phyloP scores from a whole-genome alignment of 2,888 invertebrate genomes.

The Sipha maydis region DNA sequence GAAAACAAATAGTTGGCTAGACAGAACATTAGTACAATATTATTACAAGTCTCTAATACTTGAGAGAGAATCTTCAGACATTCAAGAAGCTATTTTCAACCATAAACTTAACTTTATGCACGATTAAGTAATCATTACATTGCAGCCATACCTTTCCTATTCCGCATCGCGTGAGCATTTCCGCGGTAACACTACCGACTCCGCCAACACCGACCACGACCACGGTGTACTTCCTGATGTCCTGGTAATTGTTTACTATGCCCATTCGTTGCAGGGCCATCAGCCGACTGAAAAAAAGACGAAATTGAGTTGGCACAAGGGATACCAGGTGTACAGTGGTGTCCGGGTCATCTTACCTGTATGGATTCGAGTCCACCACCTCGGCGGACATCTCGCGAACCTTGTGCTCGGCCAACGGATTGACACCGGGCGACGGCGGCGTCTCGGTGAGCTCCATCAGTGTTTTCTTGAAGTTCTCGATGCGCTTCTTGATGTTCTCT shows the following conservation, averaged over 20 bases:
- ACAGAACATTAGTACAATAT: too few relatives aligned
- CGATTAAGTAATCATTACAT: too few relatives aligned
- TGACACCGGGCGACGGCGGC: neutral
- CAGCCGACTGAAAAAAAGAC: slow-evolving; percentile 78
- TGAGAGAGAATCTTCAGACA: too few relatives aligned
- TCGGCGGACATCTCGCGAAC: slow-evolving; percentile 87
- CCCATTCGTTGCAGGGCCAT: slow-evolving; percentile 99
- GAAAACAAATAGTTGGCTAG: too few relatives aligned
- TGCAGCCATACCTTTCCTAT: slow-evolving; percentile 83
- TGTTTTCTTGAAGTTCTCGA: slow-evolving; percentile 60
- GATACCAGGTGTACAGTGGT: too few relatives aligned
- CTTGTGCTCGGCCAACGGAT: neutral
- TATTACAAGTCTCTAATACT: too few relatives aligned
- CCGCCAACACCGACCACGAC: slow-evolving; percentile 98
- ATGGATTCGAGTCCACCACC: slow-evolving; percentile 98
- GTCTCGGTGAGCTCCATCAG: slow-evolving; percentile 45
- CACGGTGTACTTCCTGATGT: slow-evolving; percentile 86
- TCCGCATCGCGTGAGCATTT: slow-evolving; percentile 98
- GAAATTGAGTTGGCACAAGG: neutral
- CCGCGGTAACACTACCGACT: slow-evolving; percentile 99
- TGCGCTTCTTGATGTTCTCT: slow-evolving; percentile 56
- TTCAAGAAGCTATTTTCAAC: too few relatives aligned
- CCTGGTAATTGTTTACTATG: slow-evolving; percentile 97
- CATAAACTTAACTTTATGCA: too few relatives aligned
- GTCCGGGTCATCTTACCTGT: slow-evolving; percentile 75